Conservation (phyloP, 2,888 invertebrate genomes). For the Pharmacophagus antenor region DNA sequence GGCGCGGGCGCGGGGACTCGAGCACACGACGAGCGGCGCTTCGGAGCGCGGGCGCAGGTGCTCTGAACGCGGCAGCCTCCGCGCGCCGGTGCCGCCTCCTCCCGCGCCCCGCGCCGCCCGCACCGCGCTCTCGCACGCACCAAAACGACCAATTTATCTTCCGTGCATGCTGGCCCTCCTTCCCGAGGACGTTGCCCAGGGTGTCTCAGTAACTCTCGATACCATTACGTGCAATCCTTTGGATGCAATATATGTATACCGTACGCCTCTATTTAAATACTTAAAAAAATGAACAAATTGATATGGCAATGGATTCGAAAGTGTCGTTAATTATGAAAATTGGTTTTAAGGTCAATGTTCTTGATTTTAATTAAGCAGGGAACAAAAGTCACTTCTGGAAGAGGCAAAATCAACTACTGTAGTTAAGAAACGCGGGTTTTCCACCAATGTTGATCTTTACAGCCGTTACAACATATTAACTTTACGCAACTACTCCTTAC, state of each 20-base stretch:
- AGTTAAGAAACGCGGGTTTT: constrained; percentile 34
- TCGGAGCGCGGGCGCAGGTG: constrained; percentile 84
- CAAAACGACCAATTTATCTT: constrained; percentile 79
- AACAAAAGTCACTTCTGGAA: constrained; percentile 21
- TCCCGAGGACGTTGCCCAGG: constrained; percentile 64
- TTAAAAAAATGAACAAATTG: constrained; percentile 4
- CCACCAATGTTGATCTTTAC: constrained; percentile 34
- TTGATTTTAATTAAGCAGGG: constrained; percentile 7
- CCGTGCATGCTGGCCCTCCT: constrained; percentile 74
- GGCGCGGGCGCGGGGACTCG: constrained; percentile 70
- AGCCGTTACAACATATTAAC: constrained; percentile 60
- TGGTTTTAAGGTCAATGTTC: constrained; percentile 3
- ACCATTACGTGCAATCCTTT: constrained; percentile 23
- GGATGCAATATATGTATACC: constrained; percentile 19
- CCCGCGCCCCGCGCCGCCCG: constrained; percentile 70
- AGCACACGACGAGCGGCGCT: constrained; percentile 79
- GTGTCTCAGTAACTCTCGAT: constrained; percentile 31
- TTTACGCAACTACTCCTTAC: constrained; percentile 40
- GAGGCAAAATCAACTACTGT: constrained; percentile 44
- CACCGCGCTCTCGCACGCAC: constrained; percentile 70
- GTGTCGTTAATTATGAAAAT: constrained; percentile 19
- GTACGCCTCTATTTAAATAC: constrained; percentile 4
- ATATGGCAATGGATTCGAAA: constrained; percentile 3
- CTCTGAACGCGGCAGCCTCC: constrained; percentile 85
- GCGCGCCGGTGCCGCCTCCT: constrained; percentile 82